Percentiles rank a stretch among this genome's conserved stretches.
These are phyloP conservation scores for Balaeniceps rex DNA, from an alignment of 2,113 vertebrate genomes.

Conservation along the genomic window DNA sequence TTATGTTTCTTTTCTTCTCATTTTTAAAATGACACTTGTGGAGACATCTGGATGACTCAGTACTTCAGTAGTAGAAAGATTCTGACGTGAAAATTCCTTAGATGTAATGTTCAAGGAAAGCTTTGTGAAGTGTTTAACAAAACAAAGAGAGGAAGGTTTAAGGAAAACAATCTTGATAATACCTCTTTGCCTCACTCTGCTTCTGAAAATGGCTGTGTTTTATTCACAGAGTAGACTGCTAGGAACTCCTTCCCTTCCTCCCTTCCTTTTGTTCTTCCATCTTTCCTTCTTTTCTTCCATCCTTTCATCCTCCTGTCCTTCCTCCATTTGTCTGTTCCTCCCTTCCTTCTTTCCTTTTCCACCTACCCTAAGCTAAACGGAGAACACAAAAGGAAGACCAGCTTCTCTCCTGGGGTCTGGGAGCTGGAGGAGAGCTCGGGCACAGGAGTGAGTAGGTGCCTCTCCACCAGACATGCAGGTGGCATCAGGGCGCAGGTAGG, in stretches of 20 bases:
- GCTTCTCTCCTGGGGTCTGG: not conserved
- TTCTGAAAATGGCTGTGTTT: not conserved
- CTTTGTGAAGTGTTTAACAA: not conserved
- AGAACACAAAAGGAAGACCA: not conserved
- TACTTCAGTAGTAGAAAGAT: not conserved
- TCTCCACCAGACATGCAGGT: not conserved
- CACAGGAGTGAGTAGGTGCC: too few species aligned
- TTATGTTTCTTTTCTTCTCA: not conserved
- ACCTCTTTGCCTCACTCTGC: not conserved
- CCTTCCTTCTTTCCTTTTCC: not conserved
- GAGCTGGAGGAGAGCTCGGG: not conserved
- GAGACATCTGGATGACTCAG: not conserved
- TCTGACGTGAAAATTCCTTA: not conserved
- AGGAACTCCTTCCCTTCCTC: not conserved
- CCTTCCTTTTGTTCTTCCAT: not conserved
- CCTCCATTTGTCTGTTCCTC: not conserved
- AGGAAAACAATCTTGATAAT: not conserved
- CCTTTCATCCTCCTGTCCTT: not conserved
- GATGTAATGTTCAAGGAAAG: not conserved
- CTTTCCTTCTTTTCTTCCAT: not conserved
- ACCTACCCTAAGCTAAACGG: not conserved
- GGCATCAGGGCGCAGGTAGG: not conserved
- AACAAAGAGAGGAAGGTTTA: not conserved
- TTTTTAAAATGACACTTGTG: not conserved
- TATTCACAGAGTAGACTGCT: not conserved